Base-by-base conservation (phyloP, 2,888 invertebrate species). In the Automeris io region DNA sequence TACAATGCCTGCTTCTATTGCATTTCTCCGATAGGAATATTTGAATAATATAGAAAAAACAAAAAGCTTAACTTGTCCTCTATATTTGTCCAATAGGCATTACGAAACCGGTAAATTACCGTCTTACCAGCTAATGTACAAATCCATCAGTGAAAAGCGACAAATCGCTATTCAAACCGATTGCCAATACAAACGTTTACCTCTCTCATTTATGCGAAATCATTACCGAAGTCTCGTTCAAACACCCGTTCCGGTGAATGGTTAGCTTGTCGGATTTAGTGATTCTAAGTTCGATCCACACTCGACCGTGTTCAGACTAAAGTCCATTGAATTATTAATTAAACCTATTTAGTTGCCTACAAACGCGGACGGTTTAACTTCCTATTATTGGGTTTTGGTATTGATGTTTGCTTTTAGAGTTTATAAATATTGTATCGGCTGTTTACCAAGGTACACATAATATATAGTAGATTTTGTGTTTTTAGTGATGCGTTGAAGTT, bases 191-290 rank as follows among this genome's bases (percentile, higher is more conserved):
- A 43, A 42, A 18, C 11, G 24, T 35, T 11, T 13, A 22, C 37
- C 41, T 37, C 40, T 43, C 38, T 38, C 47, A 40, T 58, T 58
- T 57, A 62, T 57, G 49, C 51, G 40, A 41, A 58, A 57, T 61
- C 59, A 52, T 45, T 33, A 47, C 51, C 64, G 52, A 64, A 45
- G 51, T 55, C 50, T 47, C 53, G 59, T 37, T 59, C 60, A 62
- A 70, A 63, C 57, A 54, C 55, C 47, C 43, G 54, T 29, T n/a
- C 29, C 29, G 47, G 51, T 70, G 63, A 67, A 70, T 70, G 68
- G 52, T 65, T 68, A 63, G 69, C 54, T 47, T 45, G 51, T 49
- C 49, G 50, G 57, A 65, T 69, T 67, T 63, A 60, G 65, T 65
- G 61, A 53, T 57, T 64, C 56, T 48, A 49, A 29, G 11, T 40